These are phyloP conservation scores for Loripinus fragilis DNA, from an alignment of 2,888 invertebrate species.

Conservation along the genomic window DNA sequence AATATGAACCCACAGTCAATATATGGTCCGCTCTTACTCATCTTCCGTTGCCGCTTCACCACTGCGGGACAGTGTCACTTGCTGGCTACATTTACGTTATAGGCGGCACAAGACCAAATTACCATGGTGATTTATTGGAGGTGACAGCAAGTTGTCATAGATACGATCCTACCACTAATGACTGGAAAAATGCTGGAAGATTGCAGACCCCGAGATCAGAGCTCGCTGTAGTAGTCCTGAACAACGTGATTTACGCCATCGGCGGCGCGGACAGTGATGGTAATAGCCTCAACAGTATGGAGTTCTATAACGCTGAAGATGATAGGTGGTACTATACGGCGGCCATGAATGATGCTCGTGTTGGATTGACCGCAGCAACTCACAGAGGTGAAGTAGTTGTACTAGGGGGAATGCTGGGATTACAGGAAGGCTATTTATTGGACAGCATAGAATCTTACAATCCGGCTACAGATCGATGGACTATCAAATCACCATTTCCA, in stretches of 20 bases:
- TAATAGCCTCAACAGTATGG: slow-evolving; percentile 67
- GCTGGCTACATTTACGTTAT: slow-evolving; percentile 67
- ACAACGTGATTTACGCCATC: slow-evolving; percentile 67
- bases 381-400: slow-evolving; percentile 66
- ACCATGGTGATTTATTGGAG: slow-evolving; percentile 16
- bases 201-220: slow-evolving; percentile 68
- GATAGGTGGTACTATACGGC: slow-evolving; percentile 66
- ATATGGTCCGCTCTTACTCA: slow-evolving; percentile 64
- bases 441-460: slow-evolving; percentile 74
- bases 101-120: slow-evolving; percentile 56
- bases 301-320: slow-evolving; percentile 65
- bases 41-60: slow-evolving; percentile 69
- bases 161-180: slow-evolving; percentile 54
- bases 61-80: slow-evolving; percentile 65
- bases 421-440: slow-evolving; percentile 57
- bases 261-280: slow-evolving; percentile 70
- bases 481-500: slow-evolving; percentile 44
- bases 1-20: slow-evolving; percentile 60
- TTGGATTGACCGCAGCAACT: slow-evolving; percentile 66
- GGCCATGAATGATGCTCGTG: slow-evolving; percentile 63
- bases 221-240: slow-evolving; percentile 61
- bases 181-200: slow-evolving; percentile 61
- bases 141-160: slow-evolving; percentile 63
- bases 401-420: slow-evolving; percentile 72
- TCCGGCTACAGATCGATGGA: slow-evolving; percentile 64